Evolutionary conservation across 1,140 invertebrate genomes (phyloP), one percentile per base, ranked within the genome.

Genomic region (Brachionus plicatilis): DNA sequence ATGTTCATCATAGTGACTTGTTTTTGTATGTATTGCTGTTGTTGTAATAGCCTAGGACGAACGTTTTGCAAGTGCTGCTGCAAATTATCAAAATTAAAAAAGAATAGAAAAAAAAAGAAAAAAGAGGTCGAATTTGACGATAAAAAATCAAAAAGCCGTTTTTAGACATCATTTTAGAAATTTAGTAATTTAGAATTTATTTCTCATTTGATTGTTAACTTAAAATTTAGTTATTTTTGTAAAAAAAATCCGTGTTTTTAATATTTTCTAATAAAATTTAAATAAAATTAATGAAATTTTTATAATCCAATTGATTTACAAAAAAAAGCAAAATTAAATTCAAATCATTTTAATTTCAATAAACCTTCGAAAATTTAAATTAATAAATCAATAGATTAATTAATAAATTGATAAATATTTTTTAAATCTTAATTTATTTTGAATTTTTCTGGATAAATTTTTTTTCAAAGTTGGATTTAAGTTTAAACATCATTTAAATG

Each of bases 21-120:
- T 68, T 60, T 43, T 82, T 68, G 53, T 60, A 82, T 82, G 50
- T 82, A 82, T 17, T 82, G 79, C 43, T 82, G 79, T 68, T 82
- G 79, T 29, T 82, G 79, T 68, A 65, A 60, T 20, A 82, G 53
- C 27, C 24, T 82, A 1, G 79, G 79, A 37, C 5, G 79, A 43
- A 41, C 56, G 3, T 37, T 82, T 20, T 65, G 37, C 17, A 72
- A 72, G 14, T 82, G 79, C 27, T 82, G 79, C 43, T 65, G 37
- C 20, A 60, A 29, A 24, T 65, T 60, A n/a, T 27, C 53, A 24
- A 82, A 68, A 43, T 47, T 82, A 12, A 82, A 82, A 65, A 82
- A 47, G 24, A 60, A 37, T 7, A 80, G 37, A 2, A 80, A 80
- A 65, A 80, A 50, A 53, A 80, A 82, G 27, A 82, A 82, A 43